Base-by-base conservation (phyloP, 2,888 invertebrate genomes). In the Theodoxus fluviatilis region DNA sequence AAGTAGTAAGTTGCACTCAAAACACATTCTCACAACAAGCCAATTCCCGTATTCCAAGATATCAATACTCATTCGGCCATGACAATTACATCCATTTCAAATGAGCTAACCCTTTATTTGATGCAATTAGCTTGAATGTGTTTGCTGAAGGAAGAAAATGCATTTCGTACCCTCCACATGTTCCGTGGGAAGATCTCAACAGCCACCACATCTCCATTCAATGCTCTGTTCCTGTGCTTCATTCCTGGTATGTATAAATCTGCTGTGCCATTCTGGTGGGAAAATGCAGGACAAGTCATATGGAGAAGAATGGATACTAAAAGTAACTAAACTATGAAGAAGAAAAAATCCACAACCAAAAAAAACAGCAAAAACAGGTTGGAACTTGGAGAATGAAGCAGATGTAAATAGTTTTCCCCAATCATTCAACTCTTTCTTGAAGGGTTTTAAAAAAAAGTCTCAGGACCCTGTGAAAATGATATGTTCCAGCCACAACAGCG, bases 131-230 rank as follows among this genome's bases (percentile, higher is more conserved):
- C n/a, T n/a, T n/a, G n/a, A n/a, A n/a, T n/a, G n/a, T n/a, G n/a
- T n/a, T n/a, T n/a, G n/a, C n/a, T n/a, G n/a, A n/a, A n/a, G n/a
- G n/a, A n/a, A n/a, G n/a, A n/a, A n/a, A n/a, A 55, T 55, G 9
- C 15, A 2, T 18, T 12, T 68, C 75, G 55, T 74, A 82, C 81
- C 78, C 79, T 80, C 84, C 84, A 84, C 15, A 82, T 75, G 3
- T 79, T 79, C 66, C 76, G 70, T 4, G 79, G 79, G 28, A 75
- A 67, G 0, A 84, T 40, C 52, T 74, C 70, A 2, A 85, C 80
- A 55, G 80, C 84, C 6, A 86, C 86, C 7, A 80, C 68, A 67
- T 86, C 86, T 4, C 82, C 81, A 74, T 84, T 83, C 35, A 86
- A 74, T 1, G 85, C 82, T 38, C 85, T 71, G 73, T 86, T 85